These are phyloP conservation scores for Bovichtus diacanthus DNA, from an alignment of 2,797 vertebrate species.

Conservation along the genomic window DNA sequence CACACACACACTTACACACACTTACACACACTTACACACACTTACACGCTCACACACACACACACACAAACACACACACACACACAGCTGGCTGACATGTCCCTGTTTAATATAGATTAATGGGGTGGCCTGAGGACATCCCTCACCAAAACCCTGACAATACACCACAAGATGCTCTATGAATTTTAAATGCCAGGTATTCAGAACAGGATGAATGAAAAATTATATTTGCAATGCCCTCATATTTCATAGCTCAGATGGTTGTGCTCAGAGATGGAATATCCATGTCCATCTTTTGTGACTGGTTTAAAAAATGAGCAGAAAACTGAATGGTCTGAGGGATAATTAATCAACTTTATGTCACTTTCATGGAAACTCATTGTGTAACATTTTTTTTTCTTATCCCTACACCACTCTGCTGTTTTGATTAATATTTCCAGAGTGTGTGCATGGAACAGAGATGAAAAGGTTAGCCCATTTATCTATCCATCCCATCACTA, in stretches of 20 bases:
- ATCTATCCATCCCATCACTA: slow-evolving; percentile 20
- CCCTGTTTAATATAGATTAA: slow-evolving; percentile 77
- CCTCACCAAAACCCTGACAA: slow-evolving; percentile 70
- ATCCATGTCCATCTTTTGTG: slow-evolving; percentile 22
- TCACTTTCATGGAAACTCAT: slow-evolving; percentile 43
- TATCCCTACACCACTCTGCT: neutral
- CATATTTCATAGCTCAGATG: slow-evolving; percentile 49
- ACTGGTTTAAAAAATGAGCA: slow-evolving; percentile 39
- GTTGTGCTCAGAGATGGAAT: slow-evolving; percentile 20
- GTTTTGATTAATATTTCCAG: slow-evolving; percentile 37
- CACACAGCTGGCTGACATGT: slow-evolving; percentile 45
- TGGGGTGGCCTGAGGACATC: slow-evolving; percentile 70
- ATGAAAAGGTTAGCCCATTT: slow-evolving; percentile 34
- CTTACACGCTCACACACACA: slow-evolving; percentile 46
- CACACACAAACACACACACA: neutral
- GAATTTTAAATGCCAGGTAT: slow-evolving; percentile 73
- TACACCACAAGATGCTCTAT: slow-evolving; percentile 60
- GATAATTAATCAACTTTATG: slow-evolving; percentile 51
- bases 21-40: slow-evolving; percentile 27
- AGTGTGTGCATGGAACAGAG: neutral
- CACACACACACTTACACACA: too few species aligned
- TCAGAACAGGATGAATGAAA: slow-evolving; percentile 67
- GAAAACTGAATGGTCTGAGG: slow-evolving; percentile 14
- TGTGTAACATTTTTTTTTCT: slow-evolving; percentile 6
- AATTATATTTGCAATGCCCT: slow-evolving; percentile 45